Percentiles rank a stretch among this genome's conserved stretches.
Evolutionary conservation across 1,140 invertebrate genomes (phyloP).

Genomic region (Amphibalanus amphitrite): DNA sequence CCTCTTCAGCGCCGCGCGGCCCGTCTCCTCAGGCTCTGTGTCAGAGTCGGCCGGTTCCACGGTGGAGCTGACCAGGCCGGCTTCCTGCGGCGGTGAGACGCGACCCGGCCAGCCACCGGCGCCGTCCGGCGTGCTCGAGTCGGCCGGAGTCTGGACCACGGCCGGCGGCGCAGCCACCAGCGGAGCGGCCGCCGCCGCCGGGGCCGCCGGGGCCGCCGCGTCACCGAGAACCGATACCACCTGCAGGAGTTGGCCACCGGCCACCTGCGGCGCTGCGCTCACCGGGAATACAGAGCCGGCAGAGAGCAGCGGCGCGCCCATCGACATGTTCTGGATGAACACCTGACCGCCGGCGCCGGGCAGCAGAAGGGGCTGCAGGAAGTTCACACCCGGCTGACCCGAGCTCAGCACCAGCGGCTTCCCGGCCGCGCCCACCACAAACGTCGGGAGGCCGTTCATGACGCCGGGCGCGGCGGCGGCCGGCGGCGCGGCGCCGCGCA

Average conservation of each 20-base stretch:
- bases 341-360: neutral
- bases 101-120: neutral
- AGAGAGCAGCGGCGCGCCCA: neutral
- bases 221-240: neutral
- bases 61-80: neutral
- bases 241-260: neutral
- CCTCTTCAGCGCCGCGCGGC: neutral
- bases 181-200: neutral
- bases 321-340: neutral
- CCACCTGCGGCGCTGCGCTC: neutral
- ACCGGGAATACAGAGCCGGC: neutral
- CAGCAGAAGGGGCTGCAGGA: neutral
- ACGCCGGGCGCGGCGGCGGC: neutral
- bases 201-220: neutral
- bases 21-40: neutral
- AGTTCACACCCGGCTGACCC: neutral
- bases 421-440: neutral
- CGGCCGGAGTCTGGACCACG: neutral
- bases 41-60: neutral
- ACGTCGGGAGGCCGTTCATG: neutral
- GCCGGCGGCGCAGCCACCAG: neutral
- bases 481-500: neutral
- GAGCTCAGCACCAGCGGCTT: neutral
- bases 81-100: neutral
- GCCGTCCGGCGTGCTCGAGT: neutral